Percentiles rank a stretch among this genome's conserved stretches.
These are phyloP conservation scores for Sinocyclocheilus anshuiensis DNA, from an alignment of 2,113 vertebrate genomes.

Conservation along the genomic window DNA sequence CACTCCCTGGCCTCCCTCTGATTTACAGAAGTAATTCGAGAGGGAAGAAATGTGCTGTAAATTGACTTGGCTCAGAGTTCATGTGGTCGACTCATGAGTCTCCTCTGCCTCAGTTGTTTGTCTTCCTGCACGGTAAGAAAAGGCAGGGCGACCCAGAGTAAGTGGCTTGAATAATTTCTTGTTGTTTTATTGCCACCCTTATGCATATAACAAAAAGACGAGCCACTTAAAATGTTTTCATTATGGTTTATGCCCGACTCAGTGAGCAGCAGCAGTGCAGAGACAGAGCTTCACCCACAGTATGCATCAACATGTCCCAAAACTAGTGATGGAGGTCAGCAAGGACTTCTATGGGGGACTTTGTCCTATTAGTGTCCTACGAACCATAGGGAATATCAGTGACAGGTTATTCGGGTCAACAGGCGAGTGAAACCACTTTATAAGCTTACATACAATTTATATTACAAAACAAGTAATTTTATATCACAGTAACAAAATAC, in stretches of 20 bases:
- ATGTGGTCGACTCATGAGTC: not conserved
- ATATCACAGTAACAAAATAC: not conserved
- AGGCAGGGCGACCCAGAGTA: constrained; percentile 5
- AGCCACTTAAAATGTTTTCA: constrained; percentile 48
- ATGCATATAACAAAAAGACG: constrained; percentile 43
- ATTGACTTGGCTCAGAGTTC: constrained; percentile 44
- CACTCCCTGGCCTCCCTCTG: constrained; percentile 5
- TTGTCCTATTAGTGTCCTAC: constrained; percentile 20
- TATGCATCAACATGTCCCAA: not conserved
- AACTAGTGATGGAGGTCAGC: not conserved
- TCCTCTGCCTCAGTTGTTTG: not conserved
- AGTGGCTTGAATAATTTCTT: constrained; percentile 38
- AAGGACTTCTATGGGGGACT: constrained; percentile 13
- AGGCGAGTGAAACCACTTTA: not conserved
- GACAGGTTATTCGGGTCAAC: constrained; percentile 4
- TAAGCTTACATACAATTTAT: not conserved
- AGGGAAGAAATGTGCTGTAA: constrained; percentile 15
- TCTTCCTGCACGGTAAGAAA: not conserved
- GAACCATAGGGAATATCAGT: constrained; percentile 25
- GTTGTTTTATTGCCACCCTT: constrained; percentile 47
- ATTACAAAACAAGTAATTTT: not conserved
- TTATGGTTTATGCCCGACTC: constrained; percentile 29
- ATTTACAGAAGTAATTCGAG: constrained; percentile 39
- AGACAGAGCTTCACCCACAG: not conserved
- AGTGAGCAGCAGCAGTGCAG: not conserved